Conservation (phyloP, 2,113 vertebrate species). For the Zosterops borbonicus region DNA sequence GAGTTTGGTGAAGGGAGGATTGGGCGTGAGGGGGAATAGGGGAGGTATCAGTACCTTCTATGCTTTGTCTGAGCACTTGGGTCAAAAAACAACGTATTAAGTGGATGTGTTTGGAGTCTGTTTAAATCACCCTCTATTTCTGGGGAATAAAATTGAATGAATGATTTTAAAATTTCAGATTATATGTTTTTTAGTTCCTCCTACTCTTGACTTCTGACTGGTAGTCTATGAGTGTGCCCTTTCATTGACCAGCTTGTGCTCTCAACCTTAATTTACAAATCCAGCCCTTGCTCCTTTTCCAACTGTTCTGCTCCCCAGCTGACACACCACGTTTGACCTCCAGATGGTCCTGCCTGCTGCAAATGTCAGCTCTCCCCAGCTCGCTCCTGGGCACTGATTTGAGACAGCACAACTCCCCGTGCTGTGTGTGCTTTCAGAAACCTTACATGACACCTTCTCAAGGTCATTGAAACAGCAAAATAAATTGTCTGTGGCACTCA, state of each 20-base stretch:
- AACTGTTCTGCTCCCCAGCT: not conserved
- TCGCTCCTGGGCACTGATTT: not conserved
- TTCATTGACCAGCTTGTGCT: not conserved
- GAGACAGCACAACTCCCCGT: not conserved
- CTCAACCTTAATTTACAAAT: not conserved
- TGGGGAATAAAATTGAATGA: not conserved
- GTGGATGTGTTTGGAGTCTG: not conserved
- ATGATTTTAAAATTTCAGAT: not conserved
- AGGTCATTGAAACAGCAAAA: not conserved
- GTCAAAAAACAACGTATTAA: rapidly evolving
- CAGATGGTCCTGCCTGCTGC: not conserved
- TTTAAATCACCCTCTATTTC: not conserved
- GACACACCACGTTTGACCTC: not conserved
- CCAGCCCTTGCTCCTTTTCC: not conserved
- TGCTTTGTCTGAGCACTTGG: not conserved
- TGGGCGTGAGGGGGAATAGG: rapidly evolving
- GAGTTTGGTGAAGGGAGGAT: not conserved
- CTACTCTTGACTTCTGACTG: not conserved
- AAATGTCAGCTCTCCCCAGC: not conserved
- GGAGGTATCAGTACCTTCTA: not conserved
- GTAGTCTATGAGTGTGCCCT: not conserved
- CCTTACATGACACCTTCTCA: not conserved
- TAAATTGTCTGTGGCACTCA: not conserved
- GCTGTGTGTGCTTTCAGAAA: not conserved
- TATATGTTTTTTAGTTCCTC: not conserved